Percentiles rank a stretch among this genome's conserved stretches.
Evolutionary conservation across 1,140 invertebrate species (phyloP).

Genomic region (Zelostemma sp.): DNA sequence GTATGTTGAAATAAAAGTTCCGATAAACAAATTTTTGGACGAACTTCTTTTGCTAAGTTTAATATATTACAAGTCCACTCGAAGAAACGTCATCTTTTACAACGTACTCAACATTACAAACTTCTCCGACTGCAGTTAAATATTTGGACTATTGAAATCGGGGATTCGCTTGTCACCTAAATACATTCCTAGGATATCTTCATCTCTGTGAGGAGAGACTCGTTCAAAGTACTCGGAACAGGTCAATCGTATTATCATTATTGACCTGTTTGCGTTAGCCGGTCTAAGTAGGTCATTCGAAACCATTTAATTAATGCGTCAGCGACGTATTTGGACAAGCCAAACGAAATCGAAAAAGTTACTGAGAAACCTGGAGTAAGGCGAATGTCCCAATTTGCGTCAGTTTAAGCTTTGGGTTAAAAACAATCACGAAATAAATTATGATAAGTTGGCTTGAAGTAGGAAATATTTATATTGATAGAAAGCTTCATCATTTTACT

Average conservation of each 20-base stretch:
- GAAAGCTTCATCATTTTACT: no score
- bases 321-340: neutral
- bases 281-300: neutral
- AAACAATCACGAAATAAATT: no score
- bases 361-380: neutral
- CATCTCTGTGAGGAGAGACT: neutral
- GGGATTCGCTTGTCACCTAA: neutral
- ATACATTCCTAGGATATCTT: neutral
- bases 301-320: neutral
- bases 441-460: no score
- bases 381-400: no score
- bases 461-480: no score
- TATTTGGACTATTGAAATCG: neutral
- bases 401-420: no score
- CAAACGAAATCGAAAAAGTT: neutral
- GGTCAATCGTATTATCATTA: constrained; percentile 2
- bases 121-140: neutral
- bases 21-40: no score
- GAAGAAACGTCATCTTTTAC: neutral
- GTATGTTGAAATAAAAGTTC: no score
- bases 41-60: neutral
- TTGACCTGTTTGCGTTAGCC: constrained; percentile 1
- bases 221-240: constrained; percentile 2
- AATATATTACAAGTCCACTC: neutral
- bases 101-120: neutral